Conservation (phyloP, 2,888 invertebrate genomes). For the Phalera bucephala region DNA sequence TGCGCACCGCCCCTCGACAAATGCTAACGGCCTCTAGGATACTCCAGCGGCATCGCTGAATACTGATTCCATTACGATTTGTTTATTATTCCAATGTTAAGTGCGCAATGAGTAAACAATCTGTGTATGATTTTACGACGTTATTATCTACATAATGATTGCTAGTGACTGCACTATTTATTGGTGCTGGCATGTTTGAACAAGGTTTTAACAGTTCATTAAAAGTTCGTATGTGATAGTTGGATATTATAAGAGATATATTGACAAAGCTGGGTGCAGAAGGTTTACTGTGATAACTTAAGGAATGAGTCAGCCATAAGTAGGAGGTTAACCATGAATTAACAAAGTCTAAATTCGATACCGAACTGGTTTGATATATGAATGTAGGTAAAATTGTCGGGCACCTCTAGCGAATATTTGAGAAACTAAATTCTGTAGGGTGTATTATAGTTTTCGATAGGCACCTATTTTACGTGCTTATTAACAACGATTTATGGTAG, state of each 20-base stretch:
- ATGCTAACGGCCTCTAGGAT: conserved; percentile 81
- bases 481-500: too few species aligned
- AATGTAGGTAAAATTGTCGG: too few species aligned
- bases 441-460: too few species aligned
- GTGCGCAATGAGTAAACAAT: conserved; percentile 17
- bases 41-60: conserved; percentile 52
- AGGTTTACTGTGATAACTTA: too few species aligned
- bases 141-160: conserved; percentile 13
- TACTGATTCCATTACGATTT: conserved; percentile 25
- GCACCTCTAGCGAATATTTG: too few species aligned
- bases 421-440: too few species aligned
- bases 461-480: too few species aligned
- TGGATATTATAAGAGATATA: neutral
- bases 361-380: too few species aligned
- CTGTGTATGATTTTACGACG: conserved; percentile 13
- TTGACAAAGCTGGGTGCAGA: neutral
- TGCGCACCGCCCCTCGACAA: conserved; percentile 73
- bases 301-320: too few species aligned
- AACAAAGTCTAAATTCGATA: too few species aligned
- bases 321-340: too few species aligned
- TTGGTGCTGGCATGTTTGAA: conserved; percentile 7
- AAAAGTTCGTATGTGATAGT: neutral
- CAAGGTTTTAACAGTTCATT: conserved; percentile 2
- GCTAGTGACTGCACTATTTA: conserved; percentile 12
- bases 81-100: conserved; percentile 25